Conservation (phyloP, 1,140 invertebrate species). For the Eubasilissa regina region DNA sequence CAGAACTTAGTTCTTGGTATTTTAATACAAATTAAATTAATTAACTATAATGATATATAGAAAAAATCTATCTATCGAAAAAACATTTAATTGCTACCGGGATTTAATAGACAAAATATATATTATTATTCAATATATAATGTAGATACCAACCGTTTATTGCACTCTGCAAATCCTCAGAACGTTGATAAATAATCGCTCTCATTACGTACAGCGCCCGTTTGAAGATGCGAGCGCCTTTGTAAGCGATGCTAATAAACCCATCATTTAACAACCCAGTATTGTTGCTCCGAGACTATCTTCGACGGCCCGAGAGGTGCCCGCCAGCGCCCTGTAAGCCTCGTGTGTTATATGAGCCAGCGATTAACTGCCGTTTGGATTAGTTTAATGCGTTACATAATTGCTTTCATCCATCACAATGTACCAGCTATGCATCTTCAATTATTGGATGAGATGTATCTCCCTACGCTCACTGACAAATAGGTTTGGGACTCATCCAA, state of each 20-base stretch:
- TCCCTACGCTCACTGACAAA: neutral
- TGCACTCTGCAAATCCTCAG: neutral
- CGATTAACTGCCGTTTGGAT: slow-evolving; percentile 53
- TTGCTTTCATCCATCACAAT: slow-evolving; percentile 55
- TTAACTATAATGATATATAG: no score
- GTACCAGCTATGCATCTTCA: slow-evolving; percentile 13
- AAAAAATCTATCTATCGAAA: no score
- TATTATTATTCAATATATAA: no score
- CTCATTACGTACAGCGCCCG: neutral
- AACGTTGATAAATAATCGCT: neutral
- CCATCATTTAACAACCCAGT: slow-evolving; percentile 13
- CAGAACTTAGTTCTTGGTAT: no score
- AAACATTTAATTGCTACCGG: no score
- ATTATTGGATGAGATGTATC: slow-evolving; percentile 15
- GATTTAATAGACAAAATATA: no score
- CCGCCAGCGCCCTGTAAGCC: neutral
- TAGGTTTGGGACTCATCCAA: slow-evolving; percentile 12
- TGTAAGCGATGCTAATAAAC: slow-evolving; percentile 12
- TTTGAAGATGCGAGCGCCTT: slow-evolving; percentile 20
- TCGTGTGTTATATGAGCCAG: slow-evolving; percentile 29
- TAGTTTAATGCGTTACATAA: slow-evolving; percentile 54
- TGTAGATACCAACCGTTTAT: no score
- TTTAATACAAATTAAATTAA: no score
- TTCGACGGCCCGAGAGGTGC: slow-evolving; percentile 9
- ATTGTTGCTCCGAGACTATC: slow-evolving; percentile 12